Evolutionary conservation across 1,140 invertebrate genomes (phyloP).

Genomic region (Rhagoletis zephyria): DNA sequence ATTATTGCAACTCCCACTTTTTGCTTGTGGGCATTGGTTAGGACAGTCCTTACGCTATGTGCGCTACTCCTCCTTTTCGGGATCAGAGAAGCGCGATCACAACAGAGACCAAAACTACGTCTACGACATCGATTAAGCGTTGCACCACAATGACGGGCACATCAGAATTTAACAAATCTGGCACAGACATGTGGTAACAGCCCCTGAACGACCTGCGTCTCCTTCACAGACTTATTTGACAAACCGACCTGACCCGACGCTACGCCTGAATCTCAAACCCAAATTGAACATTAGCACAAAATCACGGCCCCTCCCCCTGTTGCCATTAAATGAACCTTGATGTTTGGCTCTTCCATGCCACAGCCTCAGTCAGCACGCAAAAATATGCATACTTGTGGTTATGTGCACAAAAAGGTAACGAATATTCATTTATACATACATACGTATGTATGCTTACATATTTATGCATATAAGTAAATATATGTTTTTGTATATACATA

Average conservation of each 20-base stretch:
- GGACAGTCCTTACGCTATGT: slow-evolving; percentile 71
- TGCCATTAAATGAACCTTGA: background rate
- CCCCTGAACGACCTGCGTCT: slow-evolving; percentile 67
- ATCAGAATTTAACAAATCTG: slow-evolving; percentile 56
- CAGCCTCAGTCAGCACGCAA: background rate
- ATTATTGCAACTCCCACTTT: slow-evolving; percentile 74
- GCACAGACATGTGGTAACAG: slow-evolving; percentile 64
- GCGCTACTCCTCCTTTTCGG: slow-evolving; percentile 72
- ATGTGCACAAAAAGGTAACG: too few species aligned
- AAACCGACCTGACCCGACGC: slow-evolving; percentile 32
- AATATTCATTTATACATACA: background rate
- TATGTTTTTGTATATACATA: background rate
- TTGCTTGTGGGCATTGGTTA: slow-evolving; percentile 67
- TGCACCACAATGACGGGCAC: slow-evolving; percentile 28
- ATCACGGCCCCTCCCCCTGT: slow-evolving; percentile 26
- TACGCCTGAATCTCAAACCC: slow-evolving; percentile 6
- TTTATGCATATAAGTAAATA: background rate
- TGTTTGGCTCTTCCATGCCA: background rate
- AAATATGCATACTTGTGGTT: too few species aligned
- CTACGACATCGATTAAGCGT: slow-evolving; percentile 36
- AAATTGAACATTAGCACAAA: slow-evolving; percentile 36
- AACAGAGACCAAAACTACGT: slow-evolving; percentile 26
- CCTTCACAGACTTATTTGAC: slow-evolving; percentile 27
- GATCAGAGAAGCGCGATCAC: slow-evolving; percentile 65
- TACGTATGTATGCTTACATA: background rate